Evolutionary conservation across 2,797 vertebrate species (phyloP).

Genomic region (Tolypeutes matacus): DNA sequence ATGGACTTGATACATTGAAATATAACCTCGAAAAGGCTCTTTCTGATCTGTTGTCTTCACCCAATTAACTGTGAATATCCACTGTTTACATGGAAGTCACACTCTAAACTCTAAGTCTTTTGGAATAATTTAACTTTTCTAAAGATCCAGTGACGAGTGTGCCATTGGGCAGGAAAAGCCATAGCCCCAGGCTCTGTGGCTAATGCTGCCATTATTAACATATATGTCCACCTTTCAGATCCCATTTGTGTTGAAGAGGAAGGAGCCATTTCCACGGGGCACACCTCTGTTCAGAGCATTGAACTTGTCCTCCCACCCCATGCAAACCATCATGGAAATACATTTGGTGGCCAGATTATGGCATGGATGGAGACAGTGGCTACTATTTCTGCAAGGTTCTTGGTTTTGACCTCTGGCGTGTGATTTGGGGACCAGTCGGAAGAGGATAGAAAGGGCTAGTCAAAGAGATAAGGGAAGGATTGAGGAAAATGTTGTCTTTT

Average conservation of each 20-base stretch:
- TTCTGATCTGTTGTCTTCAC: neutral
- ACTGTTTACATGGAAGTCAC: neutral
- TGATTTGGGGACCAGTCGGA: neutral
- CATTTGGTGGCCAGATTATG: conserved; percentile 92
- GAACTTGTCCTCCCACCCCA: conserved; percentile 90
- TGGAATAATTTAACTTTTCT: neutral
- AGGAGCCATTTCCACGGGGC: conserved; percentile 78
- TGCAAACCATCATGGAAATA: conserved; percentile 91
- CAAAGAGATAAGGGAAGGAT: neutral
- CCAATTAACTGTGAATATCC: neutral
- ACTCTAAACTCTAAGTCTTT: neutral
- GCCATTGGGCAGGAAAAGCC: neutral
- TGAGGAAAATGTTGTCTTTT: conserved; percentile 74
- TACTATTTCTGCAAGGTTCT: conserved; percentile 90
- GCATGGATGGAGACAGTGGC: conserved; percentile 91
- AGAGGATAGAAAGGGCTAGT: neutral
- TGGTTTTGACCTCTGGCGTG: neutral
- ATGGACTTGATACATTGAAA: neutral
- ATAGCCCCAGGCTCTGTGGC: neutral
- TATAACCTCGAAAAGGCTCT: neutral
- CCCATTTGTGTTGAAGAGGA: conserved; percentile 74
- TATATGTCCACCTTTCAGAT: conserved; percentile 75
- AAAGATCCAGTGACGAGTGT: neutral
- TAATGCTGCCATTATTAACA: neutral
- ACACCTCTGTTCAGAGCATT: conserved; percentile 88